Conservation (phyloP, 2,888 invertebrate species). For the Ischnura elegans region DNA sequence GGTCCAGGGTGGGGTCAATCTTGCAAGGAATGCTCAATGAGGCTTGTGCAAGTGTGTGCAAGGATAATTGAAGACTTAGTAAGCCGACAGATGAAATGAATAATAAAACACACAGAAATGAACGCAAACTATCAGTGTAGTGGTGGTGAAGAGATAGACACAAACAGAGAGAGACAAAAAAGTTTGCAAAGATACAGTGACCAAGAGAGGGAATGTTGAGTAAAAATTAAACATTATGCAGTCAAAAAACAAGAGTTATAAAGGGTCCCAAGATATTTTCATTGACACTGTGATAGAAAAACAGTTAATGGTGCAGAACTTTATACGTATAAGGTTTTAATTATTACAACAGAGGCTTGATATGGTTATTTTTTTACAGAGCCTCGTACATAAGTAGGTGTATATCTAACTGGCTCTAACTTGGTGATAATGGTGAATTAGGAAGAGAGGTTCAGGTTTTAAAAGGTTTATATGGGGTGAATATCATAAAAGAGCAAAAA, state of each 20-base stretch:
- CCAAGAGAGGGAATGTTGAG: slow-evolving; percentile 65
- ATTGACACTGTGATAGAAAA: slow-evolving; percentile 61
- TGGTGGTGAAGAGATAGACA: slow-evolving; percentile 50
- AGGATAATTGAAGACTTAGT: slow-evolving; percentile 58
- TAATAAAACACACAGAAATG: slow-evolving; percentile 51
- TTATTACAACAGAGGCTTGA: slow-evolving; percentile 54
- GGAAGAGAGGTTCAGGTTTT: slow-evolving; percentile 45
- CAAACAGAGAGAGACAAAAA: slow-evolving; percentile 39
- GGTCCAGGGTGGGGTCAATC: neutral
- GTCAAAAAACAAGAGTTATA: slow-evolving; percentile 41
- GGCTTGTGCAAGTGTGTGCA: slow-evolving; percentile 62
- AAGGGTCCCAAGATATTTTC: slow-evolving; percentile 63
- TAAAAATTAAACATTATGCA: slow-evolving; percentile 24
- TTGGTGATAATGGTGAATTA: slow-evolving; percentile 57
- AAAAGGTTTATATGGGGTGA: slow-evolving; percentile 40
- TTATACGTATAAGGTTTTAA: slow-evolving; percentile 43
- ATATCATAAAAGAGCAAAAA: slow-evolving; percentile 40
- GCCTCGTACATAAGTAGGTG: slow-evolving; percentile 49
- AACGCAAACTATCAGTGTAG: slow-evolving; percentile 55
- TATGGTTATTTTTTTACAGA: slow-evolving; percentile 29
- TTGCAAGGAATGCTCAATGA: slow-evolving; percentile 39
- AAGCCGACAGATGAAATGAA: slow-evolving; percentile 66
- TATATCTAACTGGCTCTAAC: slow-evolving; percentile 54
- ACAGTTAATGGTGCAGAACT: slow-evolving; percentile 54
- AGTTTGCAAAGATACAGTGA: slow-evolving; percentile 66